Evolutionary conservation across 1,140 invertebrate genomes (phyloP), one percentile per base, ranked within the genome.

Genomic region (Pseudomyrmex pallidus): DNA sequence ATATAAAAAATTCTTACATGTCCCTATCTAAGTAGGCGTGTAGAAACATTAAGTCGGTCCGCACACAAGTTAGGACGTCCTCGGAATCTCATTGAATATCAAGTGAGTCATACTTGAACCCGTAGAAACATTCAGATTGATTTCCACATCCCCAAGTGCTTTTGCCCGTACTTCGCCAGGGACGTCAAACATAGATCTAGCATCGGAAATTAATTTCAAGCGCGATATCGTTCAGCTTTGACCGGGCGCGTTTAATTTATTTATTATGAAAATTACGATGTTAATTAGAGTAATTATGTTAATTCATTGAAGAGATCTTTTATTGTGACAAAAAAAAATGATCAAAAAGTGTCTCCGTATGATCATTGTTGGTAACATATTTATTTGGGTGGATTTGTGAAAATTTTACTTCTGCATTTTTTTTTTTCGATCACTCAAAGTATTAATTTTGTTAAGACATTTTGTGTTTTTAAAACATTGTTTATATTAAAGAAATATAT

Each of bases 1-100:
- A 88, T 91, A 92, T 88, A 91, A 90, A 91, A 91, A 91, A 86
- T 80, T 84, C 87, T 91, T 89, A 84, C 84, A 87, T 70, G 76
- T 80, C 78, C 87, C 85, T 90, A 90, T 91, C 88, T 92, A 91
- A 84, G 70, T 91, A 84, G 89, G 85, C 87, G 85, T 89, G 89
- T 91, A 91, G 89, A 91, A 92, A 92, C 86, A 87, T 90, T 89
- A 90, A 89, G 70, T 87, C 57, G 68, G 25, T 56, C 54, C 35
- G 22, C 25, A 44, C 35, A 20, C 62, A 50, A 57, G 50, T 54
- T 50, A 84, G 87, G 66, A 83, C 76, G 73, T 74, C 82, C 73
- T 87, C 86, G 80, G 64, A 82, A 67, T 78, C 35, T 57, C 17
- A 66, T 73, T 63, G 73, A 87, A 74, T 83, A 48, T 61, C 10